These are phyloP conservation scores for Spodoptera exigua DNA, from an alignment of 2,888 invertebrate species.

Conservation along the genomic window DNA sequence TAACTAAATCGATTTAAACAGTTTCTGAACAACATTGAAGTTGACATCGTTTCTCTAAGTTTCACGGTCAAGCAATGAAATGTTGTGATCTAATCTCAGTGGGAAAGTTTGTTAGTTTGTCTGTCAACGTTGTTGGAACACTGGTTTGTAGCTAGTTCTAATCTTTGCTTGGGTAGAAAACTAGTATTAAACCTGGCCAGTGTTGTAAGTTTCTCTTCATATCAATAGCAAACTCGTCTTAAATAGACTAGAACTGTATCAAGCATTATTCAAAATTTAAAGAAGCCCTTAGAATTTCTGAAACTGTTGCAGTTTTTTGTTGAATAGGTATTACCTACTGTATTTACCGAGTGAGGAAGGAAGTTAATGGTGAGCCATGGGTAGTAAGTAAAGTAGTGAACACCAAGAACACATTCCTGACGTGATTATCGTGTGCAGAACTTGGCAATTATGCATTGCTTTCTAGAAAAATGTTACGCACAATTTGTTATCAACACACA, in stretches of 20 bases:
- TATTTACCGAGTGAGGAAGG: not conserved
- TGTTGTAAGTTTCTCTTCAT: constrained; percentile 39
- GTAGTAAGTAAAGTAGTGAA: not conserved
- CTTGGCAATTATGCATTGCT: constrained; percentile 20
- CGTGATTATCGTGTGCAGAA: constrained; percentile 26
- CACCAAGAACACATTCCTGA: constrained; percentile 16
- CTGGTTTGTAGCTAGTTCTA: constrained; percentile 24
- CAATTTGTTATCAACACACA: constrained; percentile 32
- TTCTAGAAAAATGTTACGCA: constrained; percentile 48
- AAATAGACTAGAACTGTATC: too few species aligned
- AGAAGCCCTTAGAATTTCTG: too few species aligned
- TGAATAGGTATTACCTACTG: not conserved
- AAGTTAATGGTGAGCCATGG: not conserved
- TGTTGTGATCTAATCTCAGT: constrained; percentile 12
- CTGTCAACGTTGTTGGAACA: constrained; percentile 7
- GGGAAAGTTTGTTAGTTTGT: constrained; percentile 46
- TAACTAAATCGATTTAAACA: constrained; percentile 3
- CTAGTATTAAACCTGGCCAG: constrained; percentile 20
- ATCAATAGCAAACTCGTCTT: not conserved
- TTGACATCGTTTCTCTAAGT: constrained; percentile 18
- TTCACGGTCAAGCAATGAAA: constrained; percentile 25
- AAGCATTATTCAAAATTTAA: too few species aligned
- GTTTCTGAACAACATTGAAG: constrained; percentile 10
- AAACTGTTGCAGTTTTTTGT: too few species aligned
- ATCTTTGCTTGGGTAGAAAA: constrained; percentile 34